Evolutionary conservation across 2,888 invertebrate species (phyloP).

Genomic region (Cryptophagus acutangulus): DNA sequence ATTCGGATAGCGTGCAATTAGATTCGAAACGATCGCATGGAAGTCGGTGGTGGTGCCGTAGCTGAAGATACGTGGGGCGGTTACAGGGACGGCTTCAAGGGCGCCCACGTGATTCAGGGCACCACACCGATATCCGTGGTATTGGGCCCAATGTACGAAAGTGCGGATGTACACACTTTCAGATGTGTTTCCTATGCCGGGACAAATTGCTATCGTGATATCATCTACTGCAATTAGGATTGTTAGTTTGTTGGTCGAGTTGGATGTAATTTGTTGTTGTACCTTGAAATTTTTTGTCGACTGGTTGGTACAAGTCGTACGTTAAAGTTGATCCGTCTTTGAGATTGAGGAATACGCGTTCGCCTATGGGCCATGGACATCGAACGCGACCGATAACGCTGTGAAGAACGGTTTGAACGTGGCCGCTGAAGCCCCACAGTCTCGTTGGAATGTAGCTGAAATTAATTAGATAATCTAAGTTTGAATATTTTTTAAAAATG

Average conservation of each 20-base stretch:
- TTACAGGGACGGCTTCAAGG: constrained; percentile 76
- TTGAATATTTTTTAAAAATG: no score
- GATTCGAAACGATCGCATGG: constrained; percentile 72
- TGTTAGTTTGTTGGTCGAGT: neutral
- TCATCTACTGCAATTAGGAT: no score
- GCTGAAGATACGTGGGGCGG: constrained; percentile 83
- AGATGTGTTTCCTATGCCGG: constrained; percentile 91
- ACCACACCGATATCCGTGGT: constrained; percentile 85
- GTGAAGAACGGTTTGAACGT: constrained; percentile 89
- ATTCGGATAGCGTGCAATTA: constrained; percentile 67
- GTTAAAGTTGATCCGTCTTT: constrained; percentile 85
- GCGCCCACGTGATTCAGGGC: constrained; percentile 94
- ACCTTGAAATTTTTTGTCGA: constrained; percentile 68
- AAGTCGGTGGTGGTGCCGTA: constrained; percentile 93
- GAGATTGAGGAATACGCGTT: constrained; percentile 69
- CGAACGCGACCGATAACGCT: constrained; percentile 81
- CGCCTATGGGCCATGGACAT: constrained; percentile 85
- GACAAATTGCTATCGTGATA: constrained; percentile 81
- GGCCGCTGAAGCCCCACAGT: constrained; percentile 93
- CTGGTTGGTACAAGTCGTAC: constrained; percentile 86
- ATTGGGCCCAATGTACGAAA: constrained; percentile 87
- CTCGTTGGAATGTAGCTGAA: constrained; percentile 82
- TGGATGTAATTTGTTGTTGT: constrained; percentile 23
- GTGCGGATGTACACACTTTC: constrained; percentile 92
- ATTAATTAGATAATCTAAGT: constrained; percentile 28